A percentile compares a stretch with the other conserved stretches of the same genome.
phyloP scores from a whole-genome alignment of 2,797 vertebrate species.

The Melanotaenia boesemani region DNA sequence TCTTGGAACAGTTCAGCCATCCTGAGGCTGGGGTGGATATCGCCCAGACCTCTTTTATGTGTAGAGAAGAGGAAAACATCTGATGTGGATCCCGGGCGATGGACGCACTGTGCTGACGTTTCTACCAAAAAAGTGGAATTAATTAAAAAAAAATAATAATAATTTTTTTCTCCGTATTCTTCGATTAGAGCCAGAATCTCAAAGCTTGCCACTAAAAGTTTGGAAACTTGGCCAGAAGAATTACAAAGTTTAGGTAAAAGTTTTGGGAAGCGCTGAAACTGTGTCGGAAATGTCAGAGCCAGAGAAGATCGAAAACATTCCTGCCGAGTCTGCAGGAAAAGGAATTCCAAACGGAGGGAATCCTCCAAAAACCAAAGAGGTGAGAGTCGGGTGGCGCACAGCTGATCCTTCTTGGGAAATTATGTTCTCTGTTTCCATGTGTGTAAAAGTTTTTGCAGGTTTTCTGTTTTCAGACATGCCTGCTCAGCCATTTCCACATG shows the following conservation, averaged over 20 bases:
- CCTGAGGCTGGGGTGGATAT: background rate
- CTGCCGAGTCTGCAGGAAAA: constrained; percentile 36
- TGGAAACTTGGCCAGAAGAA: background rate
- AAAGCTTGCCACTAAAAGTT: background rate
- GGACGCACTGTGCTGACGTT: constrained; percentile 7
- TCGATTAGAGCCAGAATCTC: background rate
- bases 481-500: background rate
- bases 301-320: constrained; percentile 33
- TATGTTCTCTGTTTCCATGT: background rate
- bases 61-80: background rate
- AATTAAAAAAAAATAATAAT: rapidly evolving
- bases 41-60: background rate
- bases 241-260: background rate
- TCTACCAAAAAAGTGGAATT: background rate
- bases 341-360: constrained; percentile 57
- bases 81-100: constrained; percentile 8
- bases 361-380: constrained; percentile 63
- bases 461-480: background rate
- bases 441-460: background rate
- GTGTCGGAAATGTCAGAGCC: constrained; percentile 54
- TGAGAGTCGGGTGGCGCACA: constrained; percentile 39
- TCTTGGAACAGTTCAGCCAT: background rate
- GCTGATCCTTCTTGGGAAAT: background rate
- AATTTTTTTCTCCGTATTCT: background rate
- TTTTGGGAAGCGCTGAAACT: background rate